Conservation (phyloP, 2,113 vertebrate genomes). For the Willisornis vidua region DNA sequence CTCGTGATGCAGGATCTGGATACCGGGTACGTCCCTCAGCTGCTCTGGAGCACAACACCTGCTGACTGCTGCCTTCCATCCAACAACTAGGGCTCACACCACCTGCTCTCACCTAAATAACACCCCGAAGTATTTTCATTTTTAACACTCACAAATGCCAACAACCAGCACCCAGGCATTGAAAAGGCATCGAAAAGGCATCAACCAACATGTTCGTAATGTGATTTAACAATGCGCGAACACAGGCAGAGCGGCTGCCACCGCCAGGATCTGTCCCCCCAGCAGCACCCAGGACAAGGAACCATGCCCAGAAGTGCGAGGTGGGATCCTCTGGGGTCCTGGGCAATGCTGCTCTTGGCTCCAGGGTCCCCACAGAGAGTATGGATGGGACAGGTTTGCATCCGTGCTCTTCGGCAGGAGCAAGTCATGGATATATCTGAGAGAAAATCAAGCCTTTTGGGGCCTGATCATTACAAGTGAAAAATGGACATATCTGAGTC, state of each 20-base stretch:
- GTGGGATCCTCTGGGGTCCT: accelerated
- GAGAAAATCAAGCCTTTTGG: not conserved
- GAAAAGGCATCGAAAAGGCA: accelerated
- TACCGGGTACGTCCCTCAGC: too few species aligned
- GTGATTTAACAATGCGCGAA: accelerated
- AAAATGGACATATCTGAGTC: not conserved
- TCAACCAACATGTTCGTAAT: too few species aligned
- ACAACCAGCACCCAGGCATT: accelerated
- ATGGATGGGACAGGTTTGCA: accelerated
- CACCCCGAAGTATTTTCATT: not conserved
- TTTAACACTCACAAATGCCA: too few species aligned
- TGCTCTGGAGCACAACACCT: not conserved
- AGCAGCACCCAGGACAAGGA: accelerated
- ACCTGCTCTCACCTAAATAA: not conserved
- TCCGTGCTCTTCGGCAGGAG: not conserved
- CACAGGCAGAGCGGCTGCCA: accelerated
- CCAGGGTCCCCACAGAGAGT: not conserved
- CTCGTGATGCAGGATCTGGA: accelerated
- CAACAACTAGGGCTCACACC: not conserved
- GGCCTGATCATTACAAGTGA: not conserved
- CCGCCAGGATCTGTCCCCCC: not conserved
- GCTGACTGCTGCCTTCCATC: not conserved
- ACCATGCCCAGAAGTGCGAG: accelerated
- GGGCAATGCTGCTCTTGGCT: not conserved
- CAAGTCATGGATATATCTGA: accelerated